Percentiles rank a stretch among this genome's conserved stretches.
phyloP scores from a whole-genome alignment of 2,113 vertebrate genomes.

The Sialia sialis region DNA sequence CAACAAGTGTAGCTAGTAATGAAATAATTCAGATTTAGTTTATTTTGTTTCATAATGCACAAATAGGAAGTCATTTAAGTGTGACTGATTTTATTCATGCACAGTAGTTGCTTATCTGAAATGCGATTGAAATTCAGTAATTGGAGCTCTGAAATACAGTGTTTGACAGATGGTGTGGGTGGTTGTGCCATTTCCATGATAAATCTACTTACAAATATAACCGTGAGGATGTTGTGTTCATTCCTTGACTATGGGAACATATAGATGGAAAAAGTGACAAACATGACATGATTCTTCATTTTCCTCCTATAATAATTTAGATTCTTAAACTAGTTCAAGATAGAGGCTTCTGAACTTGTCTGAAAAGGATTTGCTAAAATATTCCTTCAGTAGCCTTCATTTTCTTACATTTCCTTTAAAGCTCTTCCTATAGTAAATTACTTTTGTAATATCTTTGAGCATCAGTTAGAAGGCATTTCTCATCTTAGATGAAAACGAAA shows the following conservation, averaged over 20 bases:
- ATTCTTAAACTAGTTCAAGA: background rate
- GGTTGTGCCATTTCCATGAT: slow-evolving; percentile 40
- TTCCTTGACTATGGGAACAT: background rate
- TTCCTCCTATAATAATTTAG: slow-evolving; percentile 1
- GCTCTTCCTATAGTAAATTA: background rate
- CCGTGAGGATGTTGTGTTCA: slow-evolving; percentile 3
- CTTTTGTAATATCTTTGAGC: background rate
- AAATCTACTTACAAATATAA: slow-evolving; percentile 44
- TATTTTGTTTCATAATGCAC: slow-evolving; percentile 33
- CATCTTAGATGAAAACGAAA: background rate
- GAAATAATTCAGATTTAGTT: slow-evolving; percentile 33
- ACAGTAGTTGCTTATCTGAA: slow-evolving; percentile 33
- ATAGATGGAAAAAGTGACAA: slow-evolving; percentile 18
- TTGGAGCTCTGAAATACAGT: slow-evolving; percentile 31
- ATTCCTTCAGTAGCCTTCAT: background rate
- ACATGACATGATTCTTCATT: background rate
- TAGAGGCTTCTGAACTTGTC: background rate
- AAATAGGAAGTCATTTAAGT: slow-evolving; percentile 41
- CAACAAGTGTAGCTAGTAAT: background rate
- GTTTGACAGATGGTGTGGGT: slow-evolving; percentile 47
- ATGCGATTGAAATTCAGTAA: slow-evolving; percentile 41
- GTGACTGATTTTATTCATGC: slow-evolving; percentile 46
- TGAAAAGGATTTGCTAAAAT: background rate
- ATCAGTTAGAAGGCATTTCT: background rate
- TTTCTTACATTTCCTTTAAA: background rate